A percentile compares a stretch with the other conserved stretches of the same genome.
These are phyloP conservation scores for Chionis minor DNA, from an alignment of 2,113 vertebrate genomes.

Conservation along the genomic window DNA sequence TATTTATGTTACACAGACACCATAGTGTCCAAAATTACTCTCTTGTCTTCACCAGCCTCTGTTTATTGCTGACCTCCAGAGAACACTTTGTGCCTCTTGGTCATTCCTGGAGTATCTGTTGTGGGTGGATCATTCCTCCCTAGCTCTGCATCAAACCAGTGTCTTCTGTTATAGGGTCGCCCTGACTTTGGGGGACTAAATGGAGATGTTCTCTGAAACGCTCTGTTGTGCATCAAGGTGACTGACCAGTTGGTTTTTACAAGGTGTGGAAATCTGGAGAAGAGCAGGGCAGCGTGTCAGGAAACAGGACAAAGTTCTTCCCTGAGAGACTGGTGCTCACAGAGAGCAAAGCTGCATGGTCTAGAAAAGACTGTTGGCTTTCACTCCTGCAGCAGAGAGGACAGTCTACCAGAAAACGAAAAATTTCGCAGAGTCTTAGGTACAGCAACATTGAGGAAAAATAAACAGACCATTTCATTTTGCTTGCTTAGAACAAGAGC, in stretches of 20 bases:
- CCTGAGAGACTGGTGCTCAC: background rate
- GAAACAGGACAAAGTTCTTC: background rate
- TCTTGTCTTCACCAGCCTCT: background rate
- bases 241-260: background rate
- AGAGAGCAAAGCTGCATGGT: background rate
- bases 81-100: background rate
- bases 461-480: accelerated
- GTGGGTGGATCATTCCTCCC: background rate
- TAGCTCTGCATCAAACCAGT: background rate
- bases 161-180: background rate
- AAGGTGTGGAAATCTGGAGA: background rate
- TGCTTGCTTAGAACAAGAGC: background rate
- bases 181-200: background rate
- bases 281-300: background rate
- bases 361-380: background rate
- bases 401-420: background rate
- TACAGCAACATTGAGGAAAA: background rate
- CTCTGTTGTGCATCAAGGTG: background rate
- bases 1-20: background rate
- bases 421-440: background rate
- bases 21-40: background rate
- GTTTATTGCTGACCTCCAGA: background rate
- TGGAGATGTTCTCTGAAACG: background rate
- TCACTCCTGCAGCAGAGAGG: background rate
- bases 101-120: background rate